Conservation (phyloP, 2,797 vertebrate species). For the Schizopygopsis malacanthus region DNA sequence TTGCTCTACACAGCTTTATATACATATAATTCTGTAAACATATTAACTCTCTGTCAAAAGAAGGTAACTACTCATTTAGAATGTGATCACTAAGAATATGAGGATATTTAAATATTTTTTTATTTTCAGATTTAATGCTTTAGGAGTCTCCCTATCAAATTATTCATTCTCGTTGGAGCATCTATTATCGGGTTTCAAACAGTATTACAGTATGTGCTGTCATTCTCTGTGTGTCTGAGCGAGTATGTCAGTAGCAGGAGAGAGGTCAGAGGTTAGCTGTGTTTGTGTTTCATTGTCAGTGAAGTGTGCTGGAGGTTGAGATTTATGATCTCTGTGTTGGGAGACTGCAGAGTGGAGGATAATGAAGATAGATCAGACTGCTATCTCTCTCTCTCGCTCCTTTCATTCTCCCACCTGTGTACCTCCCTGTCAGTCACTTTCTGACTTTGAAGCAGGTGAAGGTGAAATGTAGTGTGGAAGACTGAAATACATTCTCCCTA, state of each 20-base stretch:
- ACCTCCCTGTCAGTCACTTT: conserved; percentile 9
- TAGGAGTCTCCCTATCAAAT: neutral
- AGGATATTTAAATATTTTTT: neutral
- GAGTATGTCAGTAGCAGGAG: conserved; percentile 71
- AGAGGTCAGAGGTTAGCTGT: conserved; percentile 82
- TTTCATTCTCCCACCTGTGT: conserved; percentile 5
- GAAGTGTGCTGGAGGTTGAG: conserved; percentile 83
- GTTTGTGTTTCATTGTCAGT: conserved; percentile 87
- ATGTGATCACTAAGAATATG: neutral
- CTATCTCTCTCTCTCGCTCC: conserved; percentile 62
- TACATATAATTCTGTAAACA: neutral
- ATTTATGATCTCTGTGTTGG: conserved; percentile 86
- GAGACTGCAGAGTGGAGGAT: conserved; percentile 81
- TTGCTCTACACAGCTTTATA: neutral
- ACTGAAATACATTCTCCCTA: neutral
- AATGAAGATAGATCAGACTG: conserved; percentile 85
- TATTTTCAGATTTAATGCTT: neutral
- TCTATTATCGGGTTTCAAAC: neutral
- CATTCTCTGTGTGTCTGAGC: conserved; percentile 51
- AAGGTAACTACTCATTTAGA: neutral
- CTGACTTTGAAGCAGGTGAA: conserved; percentile 11
- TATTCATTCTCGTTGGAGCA: neutral
- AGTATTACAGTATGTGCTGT: conserved; percentile 34
- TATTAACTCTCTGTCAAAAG: neutral
- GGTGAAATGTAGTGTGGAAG: neutral